These are phyloP conservation scores for Barbus barbus DNA, from an alignment of 2,113 vertebrate species.

Conservation along the genomic window DNA sequence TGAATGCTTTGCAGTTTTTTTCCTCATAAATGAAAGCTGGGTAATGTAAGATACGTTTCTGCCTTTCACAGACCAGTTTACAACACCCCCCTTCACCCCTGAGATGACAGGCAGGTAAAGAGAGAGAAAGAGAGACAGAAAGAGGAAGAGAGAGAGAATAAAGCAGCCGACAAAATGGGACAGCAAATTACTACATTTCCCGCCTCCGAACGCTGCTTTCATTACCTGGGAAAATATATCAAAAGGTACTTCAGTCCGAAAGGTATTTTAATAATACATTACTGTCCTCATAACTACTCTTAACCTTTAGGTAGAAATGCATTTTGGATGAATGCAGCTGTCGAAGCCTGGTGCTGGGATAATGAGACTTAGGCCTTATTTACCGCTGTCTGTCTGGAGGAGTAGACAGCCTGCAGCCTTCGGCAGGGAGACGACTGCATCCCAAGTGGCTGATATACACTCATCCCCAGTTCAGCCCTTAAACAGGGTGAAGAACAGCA, in stretches of 20 bases:
- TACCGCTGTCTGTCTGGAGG: slow-evolving; percentile 68
- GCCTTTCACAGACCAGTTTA: slow-evolving; percentile 79
- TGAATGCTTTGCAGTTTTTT: slow-evolving; percentile 80
- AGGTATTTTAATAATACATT: slow-evolving; percentile 83
- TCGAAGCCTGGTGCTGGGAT: slow-evolving; percentile 69
- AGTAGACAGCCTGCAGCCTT: slow-evolving; percentile 36
- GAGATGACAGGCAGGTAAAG: slow-evolving; percentile 65
- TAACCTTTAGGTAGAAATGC: slow-evolving; percentile 80
- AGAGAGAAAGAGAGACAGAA: slow-evolving; percentile 52
- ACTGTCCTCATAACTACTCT: slow-evolving; percentile 79
- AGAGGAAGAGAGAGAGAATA: slow-evolving; percentile 67
- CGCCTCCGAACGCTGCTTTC: slow-evolving; percentile 73
- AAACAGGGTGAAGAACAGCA: slow-evolving; percentile 6
- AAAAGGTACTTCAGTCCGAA: slow-evolving; percentile 78
- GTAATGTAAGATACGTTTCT: slow-evolving; percentile 78
- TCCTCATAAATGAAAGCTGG: slow-evolving; percentile 75
- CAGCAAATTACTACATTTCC: slow-evolving; percentile 77
- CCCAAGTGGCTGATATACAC: slow-evolving; percentile 32
- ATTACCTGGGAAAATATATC: slow-evolving; percentile 82
- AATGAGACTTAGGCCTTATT: slow-evolving; percentile 77
- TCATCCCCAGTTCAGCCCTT: background rate
- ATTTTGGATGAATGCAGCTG: slow-evolving; percentile 75
- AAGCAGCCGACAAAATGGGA: slow-evolving; percentile 73
- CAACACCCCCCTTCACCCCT: slow-evolving; percentile 70
- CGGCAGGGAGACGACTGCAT: slow-evolving; percentile 29